Base-by-base conservation (phyloP, 1,140 invertebrate genomes). In the Parapsyche elsis region DNA sequence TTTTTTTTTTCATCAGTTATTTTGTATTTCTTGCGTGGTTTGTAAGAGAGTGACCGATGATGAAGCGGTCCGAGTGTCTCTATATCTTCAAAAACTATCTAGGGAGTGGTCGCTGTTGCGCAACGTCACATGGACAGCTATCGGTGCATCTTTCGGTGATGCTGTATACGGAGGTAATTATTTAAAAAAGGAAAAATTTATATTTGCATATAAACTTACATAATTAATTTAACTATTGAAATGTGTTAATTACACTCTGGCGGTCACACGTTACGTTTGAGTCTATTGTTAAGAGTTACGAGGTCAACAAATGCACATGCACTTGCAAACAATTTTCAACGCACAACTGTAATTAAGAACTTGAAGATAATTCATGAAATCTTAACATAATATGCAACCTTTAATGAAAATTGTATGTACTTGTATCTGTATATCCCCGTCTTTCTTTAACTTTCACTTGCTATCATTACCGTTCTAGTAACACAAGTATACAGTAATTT, bases 71-170 rank as follows among this genome's bases (percentile, higher is more conserved):
- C 88, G 93, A 76, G 86, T 94, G 49, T 91, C 91, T 76, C 89
- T 92, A 59, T 91, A 92, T 79, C 87, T 94, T 61, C 91, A 94
- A 85, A 94, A 94, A 87, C 86, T 92, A 26, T 94, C 93, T 24
- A 87, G 91, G 74, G 93, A 94, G 87, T 94, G 93, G 93, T 92
- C 92, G n/a, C 88, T 94, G 4, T 86, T 94, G 67, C 93, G 91
- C 78, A 94, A 92, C 78, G 90, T 94, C 44, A 94, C 93, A 0
- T 94, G 93, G 92, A 92, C 91, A 83, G 88, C 88, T 49, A 87
- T 91, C 7, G 91, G 91, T 0, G 89, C 91, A 9, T 86, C 91
- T 0, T 91, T 92, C 76, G 91, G 90, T n/a, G 91, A 92, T 80
- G 91, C 90, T 78, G 90, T 88, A 83, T 94, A 90, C 88, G 92